Evolutionary conservation across 2,113 vertebrate species (phyloP).

Genomic region (Neoarius graeffei): DNA sequence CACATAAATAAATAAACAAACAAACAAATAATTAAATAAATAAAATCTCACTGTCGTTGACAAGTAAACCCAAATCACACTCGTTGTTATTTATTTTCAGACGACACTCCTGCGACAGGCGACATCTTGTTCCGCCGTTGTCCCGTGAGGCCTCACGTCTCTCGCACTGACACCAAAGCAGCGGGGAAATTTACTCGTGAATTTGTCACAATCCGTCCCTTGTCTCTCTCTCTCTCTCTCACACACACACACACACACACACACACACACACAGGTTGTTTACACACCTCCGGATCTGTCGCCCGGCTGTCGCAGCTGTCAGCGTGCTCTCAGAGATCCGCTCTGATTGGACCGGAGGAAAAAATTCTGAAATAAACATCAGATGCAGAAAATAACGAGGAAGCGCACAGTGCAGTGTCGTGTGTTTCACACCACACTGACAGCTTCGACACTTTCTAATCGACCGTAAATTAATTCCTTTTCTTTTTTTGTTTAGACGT

Average conservation of each 20-base stretch:
- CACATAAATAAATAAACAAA: slow-evolving; percentile 57
- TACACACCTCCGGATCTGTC: slow-evolving; percentile 75
- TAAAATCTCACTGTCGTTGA: slow-evolving; percentile 63
- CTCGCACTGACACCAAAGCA: slow-evolving; percentile 75
- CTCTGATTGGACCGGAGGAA: slow-evolving; percentile 50
- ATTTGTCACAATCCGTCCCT: slow-evolving; percentile 74
- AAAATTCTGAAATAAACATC: slow-evolving; percentile 29
- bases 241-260: slow-evolving; percentile 58
- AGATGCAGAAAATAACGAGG: slow-evolving; percentile 40
- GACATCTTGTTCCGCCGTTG: slow-evolving; percentile 77
- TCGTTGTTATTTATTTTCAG: slow-evolving; percentile 83
- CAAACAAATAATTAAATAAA: slow-evolving; percentile 30
- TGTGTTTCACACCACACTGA: background rate
- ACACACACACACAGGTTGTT: slow-evolving; percentile 64
- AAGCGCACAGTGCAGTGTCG: background rate
- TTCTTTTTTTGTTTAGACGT: background rate
- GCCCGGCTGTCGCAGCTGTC: slow-evolving; percentile 66
- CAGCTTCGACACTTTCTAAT: slow-evolving; percentile 7
- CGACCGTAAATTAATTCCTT: background rate
- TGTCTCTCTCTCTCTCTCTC: slow-evolving; percentile 39
- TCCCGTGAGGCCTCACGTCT: slow-evolving; percentile 70
- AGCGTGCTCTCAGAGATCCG: slow-evolving; percentile 54
- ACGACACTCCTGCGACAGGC: slow-evolving; percentile 76
- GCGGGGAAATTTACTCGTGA: slow-evolving; percentile 67
- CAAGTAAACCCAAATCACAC: slow-evolving; percentile 80